phyloP scores from a whole-genome alignment of 2,113 vertebrate species.

The Pachyramphus minor region DNA sequence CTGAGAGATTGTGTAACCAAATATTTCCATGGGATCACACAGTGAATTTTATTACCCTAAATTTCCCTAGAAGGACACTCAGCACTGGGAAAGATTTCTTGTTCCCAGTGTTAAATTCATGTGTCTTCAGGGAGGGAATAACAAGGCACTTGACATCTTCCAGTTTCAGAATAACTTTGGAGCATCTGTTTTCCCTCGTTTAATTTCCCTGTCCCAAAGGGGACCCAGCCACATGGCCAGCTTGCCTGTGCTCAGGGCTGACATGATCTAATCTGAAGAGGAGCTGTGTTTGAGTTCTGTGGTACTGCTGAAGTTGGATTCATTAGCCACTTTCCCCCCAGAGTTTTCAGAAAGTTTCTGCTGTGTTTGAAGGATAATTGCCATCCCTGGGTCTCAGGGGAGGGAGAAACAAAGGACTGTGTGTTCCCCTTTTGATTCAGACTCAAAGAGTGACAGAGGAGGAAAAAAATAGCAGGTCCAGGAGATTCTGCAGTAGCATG shows the following conservation, averaged over 20 bases:
- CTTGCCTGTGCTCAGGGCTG: background rate
- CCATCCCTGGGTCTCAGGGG: background rate
- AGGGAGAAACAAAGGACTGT: conserved; percentile 8
- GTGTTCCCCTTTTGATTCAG: background rate
- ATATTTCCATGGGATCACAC: background rate
- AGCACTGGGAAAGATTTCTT: background rate
- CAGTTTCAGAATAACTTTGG: background rate
- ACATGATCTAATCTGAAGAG: background rate
- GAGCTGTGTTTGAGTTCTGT: background rate
- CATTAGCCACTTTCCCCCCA: background rate
- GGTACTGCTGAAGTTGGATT: background rate
- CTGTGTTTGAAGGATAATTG: conserved; percentile 9
- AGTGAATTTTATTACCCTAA: background rate
- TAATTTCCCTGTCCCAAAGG: background rate
- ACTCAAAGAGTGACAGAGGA: background rate
- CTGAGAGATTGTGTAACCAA: background rate
- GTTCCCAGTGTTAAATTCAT: background rate
- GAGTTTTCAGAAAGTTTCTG: conserved; percentile 23
- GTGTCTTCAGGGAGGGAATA: background rate
- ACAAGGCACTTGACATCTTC: background rate
- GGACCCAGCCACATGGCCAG: background rate
- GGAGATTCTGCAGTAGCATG: background rate
- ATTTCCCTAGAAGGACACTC: background rate
- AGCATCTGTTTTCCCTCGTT: conserved; percentile 11
- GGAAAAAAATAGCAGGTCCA: background rate